Evolutionary conservation across 2,888 invertebrate species (phyloP), one percentile per base, ranked within the genome.

Genomic region (Acleris laterana): DNA sequence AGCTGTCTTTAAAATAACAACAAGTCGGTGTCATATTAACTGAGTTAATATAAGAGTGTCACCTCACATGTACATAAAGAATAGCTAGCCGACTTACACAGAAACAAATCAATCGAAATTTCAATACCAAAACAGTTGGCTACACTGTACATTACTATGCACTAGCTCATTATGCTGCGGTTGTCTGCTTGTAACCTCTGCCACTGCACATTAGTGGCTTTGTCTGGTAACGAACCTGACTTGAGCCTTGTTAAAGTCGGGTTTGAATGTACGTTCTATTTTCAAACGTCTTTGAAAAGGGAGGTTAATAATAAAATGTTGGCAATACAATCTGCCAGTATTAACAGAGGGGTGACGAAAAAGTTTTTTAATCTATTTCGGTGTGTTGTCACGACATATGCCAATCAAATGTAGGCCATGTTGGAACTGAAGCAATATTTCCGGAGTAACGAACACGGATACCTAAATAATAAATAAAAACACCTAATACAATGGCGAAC

Each of bases 181-280:
- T 58, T 64, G 65, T 62, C 42, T 52, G 25, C 50, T 61, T 53
- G 51, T 68, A 68, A 68, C 68, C 62, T 68, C 53, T 65, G 58
- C 58, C 61, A 53, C 64, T 20, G 46, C 51, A 57, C 62, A 61
- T 65, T 65, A 57, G 57, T 62, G 49, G 65, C 58, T 62, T 68
- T 68, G 65, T 68, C 56, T 64, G 57, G 58, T 62, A 65, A 68
- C 68, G 57, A 65, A 62, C 56, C 62, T 16, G 46, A 48, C 46
- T 28, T 28, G 55, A 44, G 57, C 60, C 65, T 65, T 61, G 60
- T 65, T 51, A 55, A 49, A 42, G 56, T 56, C 22, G 44, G 17
- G 50, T 56, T 50, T 55, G 56, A 65, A 44, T 55, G 50, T 32
- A 48, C 52, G 50, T 61, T 55, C 60, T 65, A 50, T 61, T 56